Evolutionary conservation across 2,888 invertebrate genomes (phyloP).

Genomic region (Neoitamus cyanurus): DNA sequence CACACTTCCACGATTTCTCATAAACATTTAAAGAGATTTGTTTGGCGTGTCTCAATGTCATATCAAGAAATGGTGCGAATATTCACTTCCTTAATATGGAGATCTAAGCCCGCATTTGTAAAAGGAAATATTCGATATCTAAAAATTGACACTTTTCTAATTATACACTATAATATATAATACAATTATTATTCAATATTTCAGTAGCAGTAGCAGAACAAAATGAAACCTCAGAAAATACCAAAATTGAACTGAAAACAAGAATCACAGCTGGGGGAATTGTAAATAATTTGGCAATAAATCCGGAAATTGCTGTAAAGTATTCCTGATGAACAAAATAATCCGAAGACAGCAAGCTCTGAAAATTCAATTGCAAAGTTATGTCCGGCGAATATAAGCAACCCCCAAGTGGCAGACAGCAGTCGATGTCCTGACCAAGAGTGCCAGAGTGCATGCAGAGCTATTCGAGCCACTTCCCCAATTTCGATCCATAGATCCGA

Average conservation of each 20-base stretch:
- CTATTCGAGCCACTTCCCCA: background rate
- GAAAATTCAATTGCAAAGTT: slow-evolving; percentile 1
- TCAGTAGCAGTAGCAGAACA: background rate
- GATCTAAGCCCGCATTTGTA: no score
- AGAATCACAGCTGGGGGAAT: background rate
- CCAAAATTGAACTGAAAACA: background rate
- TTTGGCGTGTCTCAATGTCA: no score
- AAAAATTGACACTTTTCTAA: no score
- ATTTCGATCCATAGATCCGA: background rate
- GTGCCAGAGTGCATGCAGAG: background rate
- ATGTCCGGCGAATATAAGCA: background rate
- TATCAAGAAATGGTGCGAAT: no score
- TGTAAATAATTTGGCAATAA: background rate
- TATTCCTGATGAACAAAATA: background rate
- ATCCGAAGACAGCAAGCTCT: background rate
- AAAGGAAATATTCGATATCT: no score
- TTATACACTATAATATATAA: no score
- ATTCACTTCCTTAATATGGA: no score
- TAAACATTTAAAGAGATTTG: no score
- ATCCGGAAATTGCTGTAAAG: slow-evolving; percentile 1
- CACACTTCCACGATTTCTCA: no score
- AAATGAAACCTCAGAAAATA: background rate
- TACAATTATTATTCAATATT: background rate
- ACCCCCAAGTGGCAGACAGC: background rate
- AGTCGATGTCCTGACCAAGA: background rate